Conservation (phyloP, 2,113 vertebrate species). For the Pseudolaguvia tuberculata region DNA sequence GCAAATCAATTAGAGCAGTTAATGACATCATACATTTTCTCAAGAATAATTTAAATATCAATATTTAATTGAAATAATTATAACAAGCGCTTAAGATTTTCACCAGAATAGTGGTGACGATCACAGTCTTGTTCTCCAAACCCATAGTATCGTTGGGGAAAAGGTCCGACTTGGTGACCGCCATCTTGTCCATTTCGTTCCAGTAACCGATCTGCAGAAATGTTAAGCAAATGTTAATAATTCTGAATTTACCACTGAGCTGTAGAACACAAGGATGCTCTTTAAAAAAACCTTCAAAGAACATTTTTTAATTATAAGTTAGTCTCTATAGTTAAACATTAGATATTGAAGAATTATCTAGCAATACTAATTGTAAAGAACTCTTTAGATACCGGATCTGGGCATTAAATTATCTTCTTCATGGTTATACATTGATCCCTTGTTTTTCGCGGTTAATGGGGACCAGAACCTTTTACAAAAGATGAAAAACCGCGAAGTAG, state of each 20-base stretch:
- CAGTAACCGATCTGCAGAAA: conserved; percentile 90
- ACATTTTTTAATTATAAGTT: no score
- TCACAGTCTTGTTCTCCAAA: conserved; percentile 96
- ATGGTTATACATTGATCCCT: no score
- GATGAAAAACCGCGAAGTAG: no score
- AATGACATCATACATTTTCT: conserved; percentile 18
- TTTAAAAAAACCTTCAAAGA: no score
- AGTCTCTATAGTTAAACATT: no score
- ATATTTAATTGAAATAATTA: no score
- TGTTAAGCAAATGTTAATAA: neutral
- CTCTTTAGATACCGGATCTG: neutral
- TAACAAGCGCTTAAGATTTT: conserved; percentile 50
- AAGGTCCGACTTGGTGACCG: conserved; percentile 86
- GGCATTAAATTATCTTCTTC: no score
- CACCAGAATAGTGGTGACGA: conserved; percentile 98
- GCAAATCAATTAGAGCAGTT: neutral
- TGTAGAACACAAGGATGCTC: neutral
- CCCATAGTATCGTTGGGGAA: conserved; percentile 88
- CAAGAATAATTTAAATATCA: neutral
- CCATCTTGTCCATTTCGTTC: conserved; percentile 98
- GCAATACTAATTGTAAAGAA: neutral
- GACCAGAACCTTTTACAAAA: no score
- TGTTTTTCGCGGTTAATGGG: no score
- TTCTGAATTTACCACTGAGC: neutral
- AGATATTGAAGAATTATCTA: no score